These are phyloP conservation scores for Steinernema khuongi DNA, from an alignment of 1,140 invertebrate species.

Conservation along the genomic window DNA sequence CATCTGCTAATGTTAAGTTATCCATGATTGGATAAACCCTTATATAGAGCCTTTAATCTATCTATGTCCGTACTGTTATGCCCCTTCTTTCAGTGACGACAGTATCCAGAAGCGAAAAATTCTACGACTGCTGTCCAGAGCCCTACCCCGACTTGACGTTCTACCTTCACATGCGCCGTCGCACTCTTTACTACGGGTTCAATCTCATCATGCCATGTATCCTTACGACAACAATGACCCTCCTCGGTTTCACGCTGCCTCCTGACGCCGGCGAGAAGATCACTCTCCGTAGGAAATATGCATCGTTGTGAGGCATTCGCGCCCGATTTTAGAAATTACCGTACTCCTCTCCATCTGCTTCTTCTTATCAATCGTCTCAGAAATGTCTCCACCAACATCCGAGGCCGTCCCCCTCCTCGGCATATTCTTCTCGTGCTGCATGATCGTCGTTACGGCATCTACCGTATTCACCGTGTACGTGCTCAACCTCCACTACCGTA, in stretches of 20 bases:
- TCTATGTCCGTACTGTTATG: no score
- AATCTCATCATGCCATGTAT: constrained; percentile 97
- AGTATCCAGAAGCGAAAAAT: constrained; percentile 54
- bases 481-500: constrained; percentile 96
- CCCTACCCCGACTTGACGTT: constrained; percentile 77
- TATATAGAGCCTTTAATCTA: background rate
- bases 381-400: constrained; percentile 88
- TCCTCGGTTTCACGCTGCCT: constrained; percentile 93
- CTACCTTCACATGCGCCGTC: constrained; percentile 88
- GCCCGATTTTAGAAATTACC: constrained; percentile 78
- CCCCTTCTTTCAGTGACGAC: constrained; percentile 56
- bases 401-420: constrained; percentile 95
- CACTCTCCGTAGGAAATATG: constrained; percentile 70
- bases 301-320: background rate
- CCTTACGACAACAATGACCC: constrained; percentile 94
- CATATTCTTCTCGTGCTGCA: constrained; percentile 99
- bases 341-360: constrained; percentile 62
- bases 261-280: constrained; percentile 98
- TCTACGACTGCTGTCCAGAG: constrained; percentile 50
- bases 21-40: background rate
- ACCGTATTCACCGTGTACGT: constrained; percentile 98
- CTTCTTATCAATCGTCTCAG: constrained; percentile 61
- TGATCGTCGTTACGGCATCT: constrained; percentile 99
- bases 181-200: constrained; percentile 97
- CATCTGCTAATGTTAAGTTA: background rate